Evolutionary conservation across 2,888 invertebrate species (phyloP).

Genomic region (Drosophila fungiperda): DNA sequence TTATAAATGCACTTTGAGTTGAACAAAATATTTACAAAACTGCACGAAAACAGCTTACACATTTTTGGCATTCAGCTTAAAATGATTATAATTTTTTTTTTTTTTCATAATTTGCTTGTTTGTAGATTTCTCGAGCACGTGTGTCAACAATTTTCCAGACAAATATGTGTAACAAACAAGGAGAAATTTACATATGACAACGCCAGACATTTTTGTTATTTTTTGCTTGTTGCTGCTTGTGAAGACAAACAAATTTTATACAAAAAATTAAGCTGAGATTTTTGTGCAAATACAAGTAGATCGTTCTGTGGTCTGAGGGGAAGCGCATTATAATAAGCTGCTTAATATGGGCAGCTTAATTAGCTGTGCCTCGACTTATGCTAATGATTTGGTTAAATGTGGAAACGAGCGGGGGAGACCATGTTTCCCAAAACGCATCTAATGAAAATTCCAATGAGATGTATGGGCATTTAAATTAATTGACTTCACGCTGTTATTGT

Average conservation of each 20-base stretch:
- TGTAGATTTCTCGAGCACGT: slow-evolving; percentile 27
- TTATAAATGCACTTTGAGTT: not conserved
- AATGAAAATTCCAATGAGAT: slow-evolving; percentile 59
- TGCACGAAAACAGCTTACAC: not conserved
- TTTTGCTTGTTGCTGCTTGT: slow-evolving; percentile 5
- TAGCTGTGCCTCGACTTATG: slow-evolving; percentile 62
- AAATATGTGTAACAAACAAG: slow-evolving; percentile 34
- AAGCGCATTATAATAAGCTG: slow-evolving; percentile 37
- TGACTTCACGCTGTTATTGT: slow-evolving; percentile 81
- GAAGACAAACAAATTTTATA: slow-evolving; percentile 24
- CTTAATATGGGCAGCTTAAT: slow-evolving; percentile 51
- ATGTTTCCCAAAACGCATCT: slow-evolving; percentile 33
- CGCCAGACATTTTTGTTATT: slow-evolving; percentile 16
- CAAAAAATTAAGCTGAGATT: slow-evolving; percentile 41
- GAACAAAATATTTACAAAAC: not conserved
- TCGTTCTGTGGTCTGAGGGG: not conserved
- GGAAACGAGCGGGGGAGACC: not conserved
- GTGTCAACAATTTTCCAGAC: slow-evolving; percentile 34
- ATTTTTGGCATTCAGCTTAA: not conserved
- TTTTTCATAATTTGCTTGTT: slow-evolving; percentile 17
- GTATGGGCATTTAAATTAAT: slow-evolving; percentile 77
- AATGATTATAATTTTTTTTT: slow-evolving; percentile 12
- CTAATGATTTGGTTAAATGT: slow-evolving; percentile 42
- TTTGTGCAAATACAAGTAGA: slow-evolving; percentile 19
- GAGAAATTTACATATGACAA: slow-evolving; percentile 40